phyloP scores from a whole-genome alignment of 1,140 invertebrate genomes.

The Drosophila malerkotliana region DNA sequence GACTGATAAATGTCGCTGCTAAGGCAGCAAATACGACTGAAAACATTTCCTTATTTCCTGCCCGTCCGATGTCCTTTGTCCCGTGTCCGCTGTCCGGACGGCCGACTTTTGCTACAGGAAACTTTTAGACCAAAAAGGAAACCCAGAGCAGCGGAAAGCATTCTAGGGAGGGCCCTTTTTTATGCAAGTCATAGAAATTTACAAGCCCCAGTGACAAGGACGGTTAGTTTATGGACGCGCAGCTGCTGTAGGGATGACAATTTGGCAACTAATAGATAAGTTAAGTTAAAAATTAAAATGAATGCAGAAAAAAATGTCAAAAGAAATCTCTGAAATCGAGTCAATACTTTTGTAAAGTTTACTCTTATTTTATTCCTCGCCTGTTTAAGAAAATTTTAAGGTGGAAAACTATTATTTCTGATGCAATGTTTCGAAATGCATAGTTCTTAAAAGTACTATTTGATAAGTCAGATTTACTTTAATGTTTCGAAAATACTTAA shows the following conservation, averaged over 20 bases:
- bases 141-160: conserved; percentile 67
- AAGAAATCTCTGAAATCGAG: background rate
- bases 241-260: conserved; percentile 9
- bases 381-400: no score
- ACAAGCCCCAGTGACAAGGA: conserved; percentile 79
- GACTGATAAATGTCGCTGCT: conserved; percentile 79
- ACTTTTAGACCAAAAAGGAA: conserved; percentile 80
- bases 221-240: conserved; percentile 66
- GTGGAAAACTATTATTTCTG: no score
- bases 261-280: conserved; percentile 12
- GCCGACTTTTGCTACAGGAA: conserved; percentile 58
- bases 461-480: background rate
- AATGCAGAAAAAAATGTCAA: background rate
- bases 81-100: conserved; percentile 29
- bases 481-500: background rate
- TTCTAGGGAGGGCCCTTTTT: conserved; percentile 69
- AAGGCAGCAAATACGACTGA: conserved; percentile 76
- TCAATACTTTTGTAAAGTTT: no score
- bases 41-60: conserved; percentile 80
- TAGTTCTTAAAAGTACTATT: no score
- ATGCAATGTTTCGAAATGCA: no score
- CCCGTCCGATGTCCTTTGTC: conserved; percentile 24
- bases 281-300: background rate
- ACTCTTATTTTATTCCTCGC: no score
- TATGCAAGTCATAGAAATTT: conserved; percentile 82